A percentile compares a stretch with the other conserved stretches of the same genome.
Evolutionary conservation across 2,888 invertebrate species (phyloP).

Genomic region (Acrocera orbiculus): DNA sequence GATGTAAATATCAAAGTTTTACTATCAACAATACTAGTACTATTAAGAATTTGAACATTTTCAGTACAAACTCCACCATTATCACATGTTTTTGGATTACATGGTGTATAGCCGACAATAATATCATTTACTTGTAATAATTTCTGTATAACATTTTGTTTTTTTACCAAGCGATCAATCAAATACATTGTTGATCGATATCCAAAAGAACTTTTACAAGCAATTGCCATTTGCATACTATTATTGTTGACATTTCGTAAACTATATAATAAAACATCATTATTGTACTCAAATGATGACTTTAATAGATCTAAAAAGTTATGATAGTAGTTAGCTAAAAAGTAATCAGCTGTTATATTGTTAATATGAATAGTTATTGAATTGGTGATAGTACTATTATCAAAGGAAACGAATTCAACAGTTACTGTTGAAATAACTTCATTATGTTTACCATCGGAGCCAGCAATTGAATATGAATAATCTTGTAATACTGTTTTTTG

Average conservation of each 20-base stretch:
- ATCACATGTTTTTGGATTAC: slow-evolving; percentile 46
- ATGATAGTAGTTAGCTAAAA: slow-evolving; percentile 60
- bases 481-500: slow-evolving; percentile 53
- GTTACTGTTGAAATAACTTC: slow-evolving; percentile 76
- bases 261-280: slow-evolving; percentile 52
- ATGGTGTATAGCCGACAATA: slow-evolving; percentile 61
- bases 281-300: slow-evolving; percentile 43
- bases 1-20: slow-evolving; percentile 67
- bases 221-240: slow-evolving; percentile 53
- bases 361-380: slow-evolving; percentile 59
- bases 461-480: slow-evolving; percentile 61
- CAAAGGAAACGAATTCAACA: slow-evolving; percentile 63
- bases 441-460: slow-evolving; percentile 76
- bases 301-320: slow-evolving; percentile 54
- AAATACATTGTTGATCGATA: slow-evolving; percentile 48
- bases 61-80: slow-evolving; percentile 64
- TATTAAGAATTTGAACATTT: slow-evolving; percentile 47
- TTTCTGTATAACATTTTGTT: slow-evolving; percentile 43
- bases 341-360: slow-evolving; percentile 54
- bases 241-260: slow-evolving; percentile 38
- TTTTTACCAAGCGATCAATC: slow-evolving; percentile 44
- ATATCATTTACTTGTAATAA: slow-evolving; percentile 34
- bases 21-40: slow-evolving; percentile 61
- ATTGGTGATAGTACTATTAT: slow-evolving; percentile 65
- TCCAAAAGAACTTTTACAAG: slow-evolving; percentile 38